Evolutionary conservation across 2,797 vertebrate genomes (phyloP).

Genomic region (Sternotherus odoratus): DNA sequence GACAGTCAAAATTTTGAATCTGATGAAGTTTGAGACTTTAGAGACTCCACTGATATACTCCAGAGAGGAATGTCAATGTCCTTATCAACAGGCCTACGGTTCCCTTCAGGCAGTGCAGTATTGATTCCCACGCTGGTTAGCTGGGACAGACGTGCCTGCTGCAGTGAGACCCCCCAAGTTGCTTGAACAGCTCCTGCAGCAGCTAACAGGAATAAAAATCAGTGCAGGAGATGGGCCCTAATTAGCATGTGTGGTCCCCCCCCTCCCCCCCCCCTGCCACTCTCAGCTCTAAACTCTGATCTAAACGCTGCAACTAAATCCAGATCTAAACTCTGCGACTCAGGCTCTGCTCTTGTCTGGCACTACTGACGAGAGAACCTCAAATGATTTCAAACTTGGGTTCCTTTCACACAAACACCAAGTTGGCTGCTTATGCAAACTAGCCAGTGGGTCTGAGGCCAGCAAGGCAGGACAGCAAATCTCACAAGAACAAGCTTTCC

Average conservation of each 20-base stretch:
- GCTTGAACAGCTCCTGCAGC: not conserved
- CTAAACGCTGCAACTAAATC: too few species aligned
- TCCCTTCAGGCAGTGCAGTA: not conserved
- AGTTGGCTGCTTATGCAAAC: not conserved
- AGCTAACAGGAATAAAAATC: not conserved
- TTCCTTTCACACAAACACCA: fast-evolving
- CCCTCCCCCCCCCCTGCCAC: too few species aligned
- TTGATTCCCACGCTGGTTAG: not conserved
- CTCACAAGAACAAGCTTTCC: not conserved
- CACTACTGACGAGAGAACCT: not conserved
- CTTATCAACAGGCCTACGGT: not conserved
- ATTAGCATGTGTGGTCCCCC: too few species aligned
- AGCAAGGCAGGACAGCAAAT: not conserved
- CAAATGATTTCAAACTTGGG: not conserved
- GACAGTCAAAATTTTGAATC: not conserved
- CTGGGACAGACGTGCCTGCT: not conserved
- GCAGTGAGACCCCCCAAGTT: fast-evolving
- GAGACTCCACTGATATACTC: too few species aligned
- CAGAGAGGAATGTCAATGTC: not conserved
- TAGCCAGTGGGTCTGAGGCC: not conserved
- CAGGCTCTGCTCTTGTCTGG: not conserved
- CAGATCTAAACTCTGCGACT: not conserved
- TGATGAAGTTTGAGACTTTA: not conserved
- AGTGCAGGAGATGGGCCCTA: fast-evolving
- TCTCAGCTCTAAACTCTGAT: not conserved